Evolutionary conservation across 2,113 vertebrate species (phyloP).

Genomic region (Ceyx cyanopectus): DNA sequence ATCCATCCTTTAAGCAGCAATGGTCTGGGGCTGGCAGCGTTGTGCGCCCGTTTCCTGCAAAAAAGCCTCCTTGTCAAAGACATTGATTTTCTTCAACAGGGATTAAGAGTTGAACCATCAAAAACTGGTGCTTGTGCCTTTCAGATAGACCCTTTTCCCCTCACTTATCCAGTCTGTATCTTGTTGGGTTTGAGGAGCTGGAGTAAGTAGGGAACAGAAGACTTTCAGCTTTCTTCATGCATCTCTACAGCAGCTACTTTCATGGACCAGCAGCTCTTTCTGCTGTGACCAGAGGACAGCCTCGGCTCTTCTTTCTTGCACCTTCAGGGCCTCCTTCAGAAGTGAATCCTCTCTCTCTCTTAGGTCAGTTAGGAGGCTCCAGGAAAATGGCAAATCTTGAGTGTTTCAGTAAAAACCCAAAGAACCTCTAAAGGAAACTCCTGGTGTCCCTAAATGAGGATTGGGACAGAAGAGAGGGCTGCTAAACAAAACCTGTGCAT

Average conservation of each 20-base stretch:
- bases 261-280: not conserved
- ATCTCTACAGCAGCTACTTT: not conserved
- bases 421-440: not conserved
- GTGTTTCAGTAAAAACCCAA: not conserved
- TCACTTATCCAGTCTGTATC: not conserved
- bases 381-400: not conserved
- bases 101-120: not conserved
- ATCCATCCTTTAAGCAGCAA: not conserved
- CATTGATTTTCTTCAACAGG: not conserved
- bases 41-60: not conserved
- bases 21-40: accelerated
- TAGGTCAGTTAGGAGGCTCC: not conserved
- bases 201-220: not conserved
- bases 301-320: accelerated
- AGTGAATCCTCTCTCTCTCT: not conserved
- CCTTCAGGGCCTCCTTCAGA: not conserved
- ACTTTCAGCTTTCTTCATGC: not conserved
- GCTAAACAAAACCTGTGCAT: not conserved
- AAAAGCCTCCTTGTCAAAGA: not conserved
- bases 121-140: not conserved
- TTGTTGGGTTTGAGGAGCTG: not conserved
- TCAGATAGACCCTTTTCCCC: not conserved
- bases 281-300: not conserved
- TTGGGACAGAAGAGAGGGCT: not conserved
- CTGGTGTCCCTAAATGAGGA: accelerated